phyloP scores from a whole-genome alignment of 2,113 vertebrate species.

The Philantomba maxwellii region DNA sequence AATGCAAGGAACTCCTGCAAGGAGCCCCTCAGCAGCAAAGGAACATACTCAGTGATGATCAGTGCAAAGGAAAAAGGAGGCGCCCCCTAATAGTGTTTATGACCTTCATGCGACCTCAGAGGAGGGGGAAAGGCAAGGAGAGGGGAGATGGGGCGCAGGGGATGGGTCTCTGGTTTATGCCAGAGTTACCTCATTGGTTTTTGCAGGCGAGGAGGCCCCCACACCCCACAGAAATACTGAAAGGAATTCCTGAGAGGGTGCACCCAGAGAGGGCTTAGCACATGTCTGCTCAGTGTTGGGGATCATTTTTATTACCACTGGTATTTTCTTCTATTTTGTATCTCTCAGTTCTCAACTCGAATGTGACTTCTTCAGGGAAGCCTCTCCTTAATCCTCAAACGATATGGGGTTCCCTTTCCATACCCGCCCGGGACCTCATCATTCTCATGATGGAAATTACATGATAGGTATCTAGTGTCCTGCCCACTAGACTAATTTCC shows the following conservation, averaged over 20 bases:
- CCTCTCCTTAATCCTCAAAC: not conserved
- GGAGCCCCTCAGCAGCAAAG: fast-evolving
- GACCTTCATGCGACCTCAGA: not conserved
- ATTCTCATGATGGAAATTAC: not conserved
- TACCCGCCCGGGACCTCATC: not conserved
- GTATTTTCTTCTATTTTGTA: not conserved
- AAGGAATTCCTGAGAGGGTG: not conserved
- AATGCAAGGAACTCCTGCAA: too few relatives aligned
- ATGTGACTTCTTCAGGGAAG: not conserved
- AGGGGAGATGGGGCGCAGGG: fast-evolving
- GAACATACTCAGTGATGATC: not conserved
- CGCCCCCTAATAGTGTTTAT: not conserved
- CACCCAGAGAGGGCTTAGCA: not conserved
- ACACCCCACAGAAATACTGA: not conserved
- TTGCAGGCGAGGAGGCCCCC: not conserved
- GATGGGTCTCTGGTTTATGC: not conserved
- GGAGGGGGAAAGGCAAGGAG: too few relatives aligned
- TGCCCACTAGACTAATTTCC: not conserved
- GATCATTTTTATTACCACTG: not conserved
- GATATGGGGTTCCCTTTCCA: not conserved
- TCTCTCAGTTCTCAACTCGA: not conserved
- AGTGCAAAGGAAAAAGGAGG: not conserved
- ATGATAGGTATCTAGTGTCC: fast-evolving
- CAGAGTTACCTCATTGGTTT: not conserved
- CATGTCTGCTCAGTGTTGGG: too few relatives aligned